Evolutionary conservation across 2,113 vertebrate species (phyloP).

Genomic region (Brachionichthys hirsutus): DNA sequence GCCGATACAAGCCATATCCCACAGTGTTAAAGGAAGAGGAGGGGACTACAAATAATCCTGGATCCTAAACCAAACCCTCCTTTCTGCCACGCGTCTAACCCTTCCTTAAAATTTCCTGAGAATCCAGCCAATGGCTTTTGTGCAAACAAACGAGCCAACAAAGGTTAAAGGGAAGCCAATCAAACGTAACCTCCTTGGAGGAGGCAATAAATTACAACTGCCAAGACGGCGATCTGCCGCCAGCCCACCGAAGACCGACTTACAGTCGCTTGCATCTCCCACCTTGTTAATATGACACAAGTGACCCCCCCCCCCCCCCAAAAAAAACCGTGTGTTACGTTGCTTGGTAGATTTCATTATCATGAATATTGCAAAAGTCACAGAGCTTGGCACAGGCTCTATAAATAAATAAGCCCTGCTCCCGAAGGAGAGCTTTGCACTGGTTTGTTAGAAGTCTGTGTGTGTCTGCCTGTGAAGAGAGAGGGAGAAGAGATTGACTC

Average conservation of each 20-base stretch:
- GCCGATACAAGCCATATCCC: too few relatives aligned
- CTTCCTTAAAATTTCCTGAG: too few relatives aligned
- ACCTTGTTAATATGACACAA: constrained; percentile 42
- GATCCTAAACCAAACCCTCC: too few relatives aligned
- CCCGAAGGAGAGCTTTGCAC: constrained; percentile 42
- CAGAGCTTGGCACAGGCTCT: constrained; percentile 57
- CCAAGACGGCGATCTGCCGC: constrained; percentile 19
- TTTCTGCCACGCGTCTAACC: too few relatives aligned
- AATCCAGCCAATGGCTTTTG: too few relatives aligned
- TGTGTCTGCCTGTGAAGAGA: constrained; percentile 23
- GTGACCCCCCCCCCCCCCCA: constrained; percentile 44
- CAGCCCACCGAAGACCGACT: constrained; percentile 12
- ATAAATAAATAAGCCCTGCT: constrained; percentile 66
- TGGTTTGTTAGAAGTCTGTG: constrained; percentile 42
- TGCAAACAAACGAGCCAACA: too few relatives aligned
- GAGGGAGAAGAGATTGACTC: constrained; percentile 15
- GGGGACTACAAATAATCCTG: too few relatives aligned
- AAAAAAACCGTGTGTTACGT: constrained; percentile 44
- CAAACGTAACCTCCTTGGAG: constrained; percentile 26
- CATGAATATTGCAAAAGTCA: constrained; percentile 64
- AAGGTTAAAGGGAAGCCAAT: too few relatives aligned
- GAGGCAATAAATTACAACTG: too few relatives aligned
- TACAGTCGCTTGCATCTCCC: constrained; percentile 45
- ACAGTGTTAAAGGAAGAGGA: too few relatives aligned
- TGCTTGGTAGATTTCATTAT: constrained; percentile 57